Evolutionary conservation across 2,888 invertebrate species (phyloP), one percentile per base, ranked within the genome.

Genomic region (Seira ritae): DNA sequence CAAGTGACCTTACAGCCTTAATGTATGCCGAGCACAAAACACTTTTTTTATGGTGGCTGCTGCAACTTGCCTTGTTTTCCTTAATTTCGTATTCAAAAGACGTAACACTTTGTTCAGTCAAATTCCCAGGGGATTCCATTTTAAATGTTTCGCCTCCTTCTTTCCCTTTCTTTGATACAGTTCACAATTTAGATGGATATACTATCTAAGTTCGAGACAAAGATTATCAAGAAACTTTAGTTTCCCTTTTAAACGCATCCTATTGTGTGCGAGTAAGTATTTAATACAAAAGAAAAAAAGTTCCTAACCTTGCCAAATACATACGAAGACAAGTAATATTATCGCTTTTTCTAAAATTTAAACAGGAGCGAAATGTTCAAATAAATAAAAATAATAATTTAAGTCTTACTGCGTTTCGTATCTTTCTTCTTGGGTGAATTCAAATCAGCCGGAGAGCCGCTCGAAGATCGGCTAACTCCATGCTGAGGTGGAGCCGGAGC

Each of bases 401-500:
- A 2, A 31, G 31, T 4, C 86, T 86, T 86, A 86, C 85, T 76
- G 60, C 84, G 78, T 20, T 24, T 73, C 42, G 50, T 69, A 3
- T 76, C 67, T 74, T 80, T 82, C 71, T 80, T 79, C 6, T 81
- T 80, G 2, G 75, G 84, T 6, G 80, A 78, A 37, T 84, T 37
- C n/a, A 79, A 69, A 20, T 82, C 79, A 6, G 75, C 84, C 1
- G 86, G 84, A 15, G 86, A 83, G 23, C 22, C 73, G 55, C 78
- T 86, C 17, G 78, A 67, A 1, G 84, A 81, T 0, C 86, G 68
- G 10, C 72, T 80, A 0, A 68, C 17, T n/a, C 76, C 74, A 23
- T 8, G 15, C 24, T 67, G 79, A 17, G 77, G 72, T 15, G 84
- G 84, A 46, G 87, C 80, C 10, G 84, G 84, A 46, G 87, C 80